Percentiles rank a stretch among this genome's conserved stretches.
Conservation (phyloP, 2,113 vertebrate species). For the Bubo bubo region DNA sequence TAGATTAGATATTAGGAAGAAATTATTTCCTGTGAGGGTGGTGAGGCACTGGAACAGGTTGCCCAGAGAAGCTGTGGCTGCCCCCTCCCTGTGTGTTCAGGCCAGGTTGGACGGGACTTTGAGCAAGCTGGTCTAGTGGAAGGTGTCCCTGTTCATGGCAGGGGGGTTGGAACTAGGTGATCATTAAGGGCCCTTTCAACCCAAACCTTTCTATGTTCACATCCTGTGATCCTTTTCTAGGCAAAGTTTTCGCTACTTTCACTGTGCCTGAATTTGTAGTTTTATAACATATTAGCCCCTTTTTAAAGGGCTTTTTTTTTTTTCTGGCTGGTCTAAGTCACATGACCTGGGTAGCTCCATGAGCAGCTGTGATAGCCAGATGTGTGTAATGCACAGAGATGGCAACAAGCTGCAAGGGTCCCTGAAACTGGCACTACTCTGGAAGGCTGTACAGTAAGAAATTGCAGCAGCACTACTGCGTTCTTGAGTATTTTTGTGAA, state of each 20-base stretch:
- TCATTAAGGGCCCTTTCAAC: not conserved
- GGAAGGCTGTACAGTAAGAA: not conserved
- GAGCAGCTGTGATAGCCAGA: not conserved
- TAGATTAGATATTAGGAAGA: not conserved
- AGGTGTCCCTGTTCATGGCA: not conserved
- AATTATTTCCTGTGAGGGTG: not conserved
- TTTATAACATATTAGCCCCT: not conserved
- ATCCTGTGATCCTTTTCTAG: not conserved
- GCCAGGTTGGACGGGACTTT: not conserved
- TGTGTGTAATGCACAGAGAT: not conserved
- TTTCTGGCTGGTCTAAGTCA: not conserved
- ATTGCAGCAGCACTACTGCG: not conserved
- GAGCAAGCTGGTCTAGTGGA: not conserved
- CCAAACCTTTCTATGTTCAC: not conserved
- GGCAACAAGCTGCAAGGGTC: not conserved
- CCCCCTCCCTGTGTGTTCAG: not conserved
- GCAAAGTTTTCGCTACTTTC: not conserved
- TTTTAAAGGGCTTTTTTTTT: not conserved
- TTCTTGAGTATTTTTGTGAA: not conserved
- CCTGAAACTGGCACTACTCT: not conserved
- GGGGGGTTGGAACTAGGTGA: not conserved
- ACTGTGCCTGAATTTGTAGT: not conserved
- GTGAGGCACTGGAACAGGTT: not conserved
- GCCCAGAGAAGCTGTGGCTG: not conserved
- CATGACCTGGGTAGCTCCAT: accelerated